A percentile compares a stretch with the other conserved stretches of the same genome.
These are phyloP conservation scores for Orthosia incerta DNA, from an alignment of 2,888 invertebrate species.

Conservation along the genomic window DNA sequence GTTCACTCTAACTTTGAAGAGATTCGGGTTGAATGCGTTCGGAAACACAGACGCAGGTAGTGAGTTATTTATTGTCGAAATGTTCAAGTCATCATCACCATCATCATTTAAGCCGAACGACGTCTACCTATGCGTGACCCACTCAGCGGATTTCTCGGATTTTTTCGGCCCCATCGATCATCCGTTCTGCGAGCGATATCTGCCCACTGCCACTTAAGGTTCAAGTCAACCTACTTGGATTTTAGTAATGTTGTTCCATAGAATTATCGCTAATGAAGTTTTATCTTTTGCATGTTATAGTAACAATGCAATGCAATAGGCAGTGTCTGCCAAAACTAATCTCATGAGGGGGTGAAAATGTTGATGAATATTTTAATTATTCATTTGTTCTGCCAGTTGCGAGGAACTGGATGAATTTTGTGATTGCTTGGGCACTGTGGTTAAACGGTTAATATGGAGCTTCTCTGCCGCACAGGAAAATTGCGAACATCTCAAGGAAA, in stretches of 20 bases:
- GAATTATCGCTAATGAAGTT: not conserved
- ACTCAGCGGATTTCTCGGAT: too few relatives aligned
- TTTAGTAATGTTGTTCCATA: not conserved
- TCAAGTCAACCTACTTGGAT: too few relatives aligned
- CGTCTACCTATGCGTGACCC: too few relatives aligned
- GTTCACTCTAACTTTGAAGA: too few relatives aligned
- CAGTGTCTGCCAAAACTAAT: not conserved
- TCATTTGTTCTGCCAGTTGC: constrained; percentile 40
- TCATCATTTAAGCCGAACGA: too few relatives aligned
- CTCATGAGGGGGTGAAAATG: constrained; percentile 33
- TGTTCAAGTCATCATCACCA: too few relatives aligned
- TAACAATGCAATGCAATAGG: not conserved
- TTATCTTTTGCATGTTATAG: not conserved
- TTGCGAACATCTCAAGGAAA: constrained; percentile 39
- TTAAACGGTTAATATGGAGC: constrained; percentile 67
- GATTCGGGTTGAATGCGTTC: too few relatives aligned
- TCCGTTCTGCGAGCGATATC: too few relatives aligned
- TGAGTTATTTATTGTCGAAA: too few relatives aligned
- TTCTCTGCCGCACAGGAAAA: constrained; percentile 48
- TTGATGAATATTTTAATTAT: constrained; percentile 53
- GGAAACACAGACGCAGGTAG: too few relatives aligned
- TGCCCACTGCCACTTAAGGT: too few relatives aligned
- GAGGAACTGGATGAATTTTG: constrained; percentile 63
- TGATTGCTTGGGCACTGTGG: constrained; percentile 58
- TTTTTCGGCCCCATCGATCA: too few relatives aligned